Evolutionary conservation across 2,797 vertebrate genomes (phyloP).

Genomic region (Acanthopagrus latus): DNA sequence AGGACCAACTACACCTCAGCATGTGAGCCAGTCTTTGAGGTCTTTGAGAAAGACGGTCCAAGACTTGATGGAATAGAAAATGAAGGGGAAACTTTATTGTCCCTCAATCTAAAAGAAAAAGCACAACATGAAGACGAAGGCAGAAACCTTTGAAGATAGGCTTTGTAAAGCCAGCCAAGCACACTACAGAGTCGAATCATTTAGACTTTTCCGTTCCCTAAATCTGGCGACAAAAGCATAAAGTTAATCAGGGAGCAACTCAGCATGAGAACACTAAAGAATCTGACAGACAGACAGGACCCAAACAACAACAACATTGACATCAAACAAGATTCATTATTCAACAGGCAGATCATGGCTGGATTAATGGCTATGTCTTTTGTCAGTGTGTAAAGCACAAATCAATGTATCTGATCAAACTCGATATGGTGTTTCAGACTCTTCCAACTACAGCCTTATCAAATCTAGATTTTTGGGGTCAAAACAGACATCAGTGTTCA

Average conservation of each 20-base stretch:
- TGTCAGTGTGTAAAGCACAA: background rate
- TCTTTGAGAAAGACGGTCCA: slow-evolving; percentile 65
- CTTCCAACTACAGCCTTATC: background rate
- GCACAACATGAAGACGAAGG: slow-evolving; percentile 46
- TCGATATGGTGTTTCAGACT: slow-evolving; percentile 15
- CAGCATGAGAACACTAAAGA: slow-evolving; percentile 34
- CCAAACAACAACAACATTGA: slow-evolving; percentile 61
- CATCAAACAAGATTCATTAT: slow-evolving; percentile 54
- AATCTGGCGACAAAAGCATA: slow-evolving; percentile 55
- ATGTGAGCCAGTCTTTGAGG: slow-evolving; percentile 69
- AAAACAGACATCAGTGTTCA: background rate
- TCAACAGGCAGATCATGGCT: slow-evolving; percentile 40
- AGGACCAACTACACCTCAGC: slow-evolving; percentile 80
- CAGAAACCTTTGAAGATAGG: slow-evolving; percentile 53
- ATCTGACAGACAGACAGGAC: slow-evolving; percentile 34
- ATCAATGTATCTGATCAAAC: slow-evolving; percentile 35
- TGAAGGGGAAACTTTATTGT: slow-evolving; percentile 75
- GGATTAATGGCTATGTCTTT: slow-evolving; percentile 31
- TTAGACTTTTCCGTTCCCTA: slow-evolving; percentile 39
- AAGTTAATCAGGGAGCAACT: slow-evolving; percentile 60
- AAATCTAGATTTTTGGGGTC: background rate
- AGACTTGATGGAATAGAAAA: slow-evolving; percentile 75
- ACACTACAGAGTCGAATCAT: slow-evolving; percentile 47
- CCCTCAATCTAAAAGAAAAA: slow-evolving; percentile 62
- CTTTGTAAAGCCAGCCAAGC: slow-evolving; percentile 63